Percentiles rank a stretch among this genome's conserved stretches.
These are phyloP conservation scores for Chelidonichthys spinosus DNA, from an alignment of 2,797 vertebrate genomes.

Conservation along the genomic window DNA sequence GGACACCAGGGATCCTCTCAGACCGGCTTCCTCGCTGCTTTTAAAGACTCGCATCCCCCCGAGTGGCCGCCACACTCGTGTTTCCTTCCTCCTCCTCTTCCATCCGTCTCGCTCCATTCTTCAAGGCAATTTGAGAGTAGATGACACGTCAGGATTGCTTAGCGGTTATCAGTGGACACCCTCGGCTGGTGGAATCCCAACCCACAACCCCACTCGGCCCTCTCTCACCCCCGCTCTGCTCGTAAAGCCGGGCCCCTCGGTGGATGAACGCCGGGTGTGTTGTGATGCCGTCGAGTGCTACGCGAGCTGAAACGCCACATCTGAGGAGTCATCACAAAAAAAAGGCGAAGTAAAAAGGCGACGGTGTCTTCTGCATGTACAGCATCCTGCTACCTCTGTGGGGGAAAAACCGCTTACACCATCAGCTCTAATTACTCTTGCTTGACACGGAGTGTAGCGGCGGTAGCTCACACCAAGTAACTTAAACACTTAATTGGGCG, in stretches of 20 bases:
- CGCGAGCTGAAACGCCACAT: slow-evolving; percentile 55
- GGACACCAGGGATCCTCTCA: slow-evolving; percentile 36
- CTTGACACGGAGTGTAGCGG: slow-evolving; percentile 23
- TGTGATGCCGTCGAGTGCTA: slow-evolving; percentile 54
- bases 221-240: too few relatives aligned
- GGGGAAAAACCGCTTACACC: slow-evolving; percentile 45
- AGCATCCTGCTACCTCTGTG: slow-evolving; percentile 23
- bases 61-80: slow-evolving; percentile 25
- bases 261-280: slow-evolving; percentile 27
- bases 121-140: slow-evolving; percentile 65
- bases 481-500: slow-evolving; percentile 16
- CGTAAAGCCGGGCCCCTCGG: too few relatives aligned
- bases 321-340: slow-evolving; percentile 70
- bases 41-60: slow-evolving; percentile 44
- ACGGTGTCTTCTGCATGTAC: slow-evolving; percentile 35
- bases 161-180: slow-evolving; percentile 46
- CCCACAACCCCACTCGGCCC: slow-evolving; percentile 23
- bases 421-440: slow-evolving; percentile 55
- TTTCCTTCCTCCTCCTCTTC: slow-evolving; percentile 16
- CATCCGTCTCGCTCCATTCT: slow-evolving; percentile 40
- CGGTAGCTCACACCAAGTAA: slow-evolving; percentile 21
- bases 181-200: slow-evolving; percentile 45
- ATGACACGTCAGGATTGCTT: slow-evolving; percentile 69
- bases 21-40: slow-evolving; percentile 7
- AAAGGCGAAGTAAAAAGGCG: too few relatives aligned